A percentile compares a stretch with the other conserved stretches of the same genome.
Conservation (phyloP, 2,797 vertebrate genomes). For the Dromococcyx pavoninus region DNA sequence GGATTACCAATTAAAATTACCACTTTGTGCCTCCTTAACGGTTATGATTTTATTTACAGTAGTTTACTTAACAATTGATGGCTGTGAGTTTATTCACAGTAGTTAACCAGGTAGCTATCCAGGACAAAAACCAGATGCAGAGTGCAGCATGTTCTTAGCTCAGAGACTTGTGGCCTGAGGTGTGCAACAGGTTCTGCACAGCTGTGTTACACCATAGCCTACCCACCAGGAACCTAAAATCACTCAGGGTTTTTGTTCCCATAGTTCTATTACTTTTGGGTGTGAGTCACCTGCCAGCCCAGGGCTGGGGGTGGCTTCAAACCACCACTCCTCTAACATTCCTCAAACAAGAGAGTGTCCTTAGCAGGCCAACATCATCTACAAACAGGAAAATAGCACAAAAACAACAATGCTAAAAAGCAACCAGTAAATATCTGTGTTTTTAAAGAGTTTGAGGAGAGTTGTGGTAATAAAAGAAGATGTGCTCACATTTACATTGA, state of each 20-base stretch:
- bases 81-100: neutral
- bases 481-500: neutral
- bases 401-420: neutral
- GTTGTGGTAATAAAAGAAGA: neutral
- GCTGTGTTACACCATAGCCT: neutral
- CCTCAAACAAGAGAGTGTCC: neutral
- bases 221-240: neutral
- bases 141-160: neutral
- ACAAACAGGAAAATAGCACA: neutral
- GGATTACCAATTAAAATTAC: neutral
- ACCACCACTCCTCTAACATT: neutral
- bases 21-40: rapidly evolving
- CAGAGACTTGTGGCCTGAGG: neutral
- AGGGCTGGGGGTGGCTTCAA: neutral
- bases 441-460: neutral
- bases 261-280: neutral
- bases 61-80: neutral
- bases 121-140: neutral
- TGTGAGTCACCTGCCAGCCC: neutral
- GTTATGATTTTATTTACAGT: neutral
- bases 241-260: neutral
- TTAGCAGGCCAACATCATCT: neutral
- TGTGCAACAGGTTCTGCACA: neutral
- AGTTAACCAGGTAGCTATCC: neutral
- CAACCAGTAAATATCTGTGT: neutral